Evolutionary conservation across 2,113 vertebrate genomes (phyloP).

Genomic region (Ciconia stormi): DNA sequence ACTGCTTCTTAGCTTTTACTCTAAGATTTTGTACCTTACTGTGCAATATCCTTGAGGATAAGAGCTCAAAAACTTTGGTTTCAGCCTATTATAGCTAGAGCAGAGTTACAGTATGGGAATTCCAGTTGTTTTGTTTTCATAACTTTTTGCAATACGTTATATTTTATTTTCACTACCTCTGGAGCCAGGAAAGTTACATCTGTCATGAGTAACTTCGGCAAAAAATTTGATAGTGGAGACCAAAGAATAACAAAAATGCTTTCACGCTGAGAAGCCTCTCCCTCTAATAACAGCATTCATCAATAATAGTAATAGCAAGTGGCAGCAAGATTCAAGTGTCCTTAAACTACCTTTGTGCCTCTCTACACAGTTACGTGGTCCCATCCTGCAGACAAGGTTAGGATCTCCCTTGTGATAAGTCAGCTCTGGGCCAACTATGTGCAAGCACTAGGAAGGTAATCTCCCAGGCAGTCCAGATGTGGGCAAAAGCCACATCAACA

Average conservation of each 20-base stretch:
- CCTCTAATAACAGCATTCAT: not conserved
- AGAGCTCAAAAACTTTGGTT: not conserved
- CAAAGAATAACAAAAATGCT: constrained; percentile 9
- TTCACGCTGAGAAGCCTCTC: not conserved
- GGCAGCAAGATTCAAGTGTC: not conserved
- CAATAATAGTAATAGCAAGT: constrained; percentile 5
- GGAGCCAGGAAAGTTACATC: constrained; percentile 37
- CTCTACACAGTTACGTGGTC: not conserved
- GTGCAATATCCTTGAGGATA: not conserved
- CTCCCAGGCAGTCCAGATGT: not conserved
- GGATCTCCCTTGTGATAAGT: not conserved
- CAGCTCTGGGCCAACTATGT: not conserved
- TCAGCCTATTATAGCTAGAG: not conserved
- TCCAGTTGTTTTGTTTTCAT: constrained; percentile 18
- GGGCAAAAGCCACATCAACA: not conserved
- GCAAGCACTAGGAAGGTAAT: not conserved
- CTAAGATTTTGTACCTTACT: not conserved
- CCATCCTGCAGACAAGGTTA: not conserved
- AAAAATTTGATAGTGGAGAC: not conserved
- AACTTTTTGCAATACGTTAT: not conserved
- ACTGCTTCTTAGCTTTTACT: not conserved
- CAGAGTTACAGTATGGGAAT: not conserved
- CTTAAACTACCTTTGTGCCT: not conserved
- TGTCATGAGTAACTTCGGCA: constrained; percentile 26
- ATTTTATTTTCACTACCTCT: constrained; percentile 31